Evolutionary conservation across 1,140 invertebrate genomes (phyloP).

Genomic region (Drosophila ficusphila): DNA sequence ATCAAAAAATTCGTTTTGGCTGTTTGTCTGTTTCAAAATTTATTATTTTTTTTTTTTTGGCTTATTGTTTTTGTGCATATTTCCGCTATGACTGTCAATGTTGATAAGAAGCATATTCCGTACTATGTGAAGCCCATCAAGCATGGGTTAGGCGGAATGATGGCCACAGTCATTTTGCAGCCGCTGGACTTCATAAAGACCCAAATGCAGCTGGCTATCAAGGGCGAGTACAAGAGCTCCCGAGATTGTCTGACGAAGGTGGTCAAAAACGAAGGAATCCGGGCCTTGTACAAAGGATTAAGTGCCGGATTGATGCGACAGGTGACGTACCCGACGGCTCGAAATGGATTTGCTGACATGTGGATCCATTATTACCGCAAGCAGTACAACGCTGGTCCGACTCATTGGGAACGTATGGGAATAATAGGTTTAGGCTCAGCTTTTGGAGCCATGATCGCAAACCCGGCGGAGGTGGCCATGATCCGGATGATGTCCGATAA

Average conservation of each 20-base stretch:
- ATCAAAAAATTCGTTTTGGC: no score
- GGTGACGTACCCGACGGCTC: slow-evolving; percentile 89
- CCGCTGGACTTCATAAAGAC: slow-evolving; percentile 63
- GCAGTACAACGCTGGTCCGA: not conserved
- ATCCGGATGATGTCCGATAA: slow-evolving; percentile 93
- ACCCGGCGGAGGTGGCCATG: slow-evolving; percentile 89
- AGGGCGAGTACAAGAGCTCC: slow-evolving; percentile 38
- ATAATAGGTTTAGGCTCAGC: slow-evolving; percentile 88
- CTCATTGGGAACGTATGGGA: slow-evolving; percentile 74
- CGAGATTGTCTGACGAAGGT: slow-evolving; percentile 47
- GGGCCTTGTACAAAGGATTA: slow-evolving; percentile 54
- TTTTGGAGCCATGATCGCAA: slow-evolving; percentile 90
- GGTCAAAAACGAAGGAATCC: slow-evolving; percentile 21
- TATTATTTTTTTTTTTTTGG: not conserved
- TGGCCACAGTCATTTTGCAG: slow-evolving; percentile 44
- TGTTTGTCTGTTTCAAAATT: no score
- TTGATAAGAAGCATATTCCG: slow-evolving; percentile 28
- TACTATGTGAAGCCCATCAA: slow-evolving; percentile 52
- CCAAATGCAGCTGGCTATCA: slow-evolving; percentile 37
- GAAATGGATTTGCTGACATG: slow-evolving; percentile 87
- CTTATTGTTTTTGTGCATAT: no score
- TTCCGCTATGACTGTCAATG: not conserved
- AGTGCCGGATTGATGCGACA: slow-evolving; percentile 87
- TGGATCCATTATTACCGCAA: slow-evolving; percentile 43
- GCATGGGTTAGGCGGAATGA: slow-evolving; percentile 58